These are phyloP conservation scores for Tachina grossa DNA, from an alignment of 2,888 invertebrate genomes.

Conservation along the genomic window DNA sequence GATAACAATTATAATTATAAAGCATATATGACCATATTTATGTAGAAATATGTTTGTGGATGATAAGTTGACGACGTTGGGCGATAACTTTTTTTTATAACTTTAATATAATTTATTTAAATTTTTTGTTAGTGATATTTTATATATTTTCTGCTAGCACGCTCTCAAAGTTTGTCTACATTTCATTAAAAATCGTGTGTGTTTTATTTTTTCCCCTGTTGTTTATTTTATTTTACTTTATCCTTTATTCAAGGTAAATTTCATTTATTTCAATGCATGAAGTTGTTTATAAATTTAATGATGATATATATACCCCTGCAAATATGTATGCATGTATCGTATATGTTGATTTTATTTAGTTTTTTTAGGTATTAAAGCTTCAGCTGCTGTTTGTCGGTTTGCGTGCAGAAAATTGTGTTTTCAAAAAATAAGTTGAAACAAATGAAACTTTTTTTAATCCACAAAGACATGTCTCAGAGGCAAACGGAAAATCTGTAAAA, in stretches of 20 bases:
- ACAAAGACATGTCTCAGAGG: conserved; percentile 66
- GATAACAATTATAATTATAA: conserved; percentile 35
- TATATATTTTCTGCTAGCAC: background rate
- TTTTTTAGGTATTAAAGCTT: conserved; percentile 46
- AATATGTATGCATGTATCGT: background rate
- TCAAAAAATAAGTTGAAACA: conserved; percentile 61
- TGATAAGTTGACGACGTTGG: conserved; percentile 11
- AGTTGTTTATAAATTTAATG: conserved; percentile 51
- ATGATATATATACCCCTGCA: conserved; percentile 15
- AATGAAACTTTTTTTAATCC: conserved; percentile 67
- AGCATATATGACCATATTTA: background rate
- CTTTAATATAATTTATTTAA: conserved; percentile 41
- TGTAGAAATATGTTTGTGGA: background rate
- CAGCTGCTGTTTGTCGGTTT: conserved; percentile 8
- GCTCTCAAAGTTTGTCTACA: conserved; percentile 6
- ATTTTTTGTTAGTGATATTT: background rate
- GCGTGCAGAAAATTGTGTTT: conserved; percentile 33
- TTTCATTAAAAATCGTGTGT: background rate
- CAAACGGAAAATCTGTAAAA: conserved; percentile 65
- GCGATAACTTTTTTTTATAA: conserved; percentile 39
- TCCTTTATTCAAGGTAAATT: conserved; percentile 1
- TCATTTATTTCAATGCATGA: conserved; percentile 4
- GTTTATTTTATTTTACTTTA: conserved; percentile 18
- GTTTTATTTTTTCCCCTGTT: background rate
- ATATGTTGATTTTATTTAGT: conserved; percentile 5